Evolutionary conservation across 2,888 invertebrate species (phyloP).

Genomic region (Melanophora roralis): DNA sequence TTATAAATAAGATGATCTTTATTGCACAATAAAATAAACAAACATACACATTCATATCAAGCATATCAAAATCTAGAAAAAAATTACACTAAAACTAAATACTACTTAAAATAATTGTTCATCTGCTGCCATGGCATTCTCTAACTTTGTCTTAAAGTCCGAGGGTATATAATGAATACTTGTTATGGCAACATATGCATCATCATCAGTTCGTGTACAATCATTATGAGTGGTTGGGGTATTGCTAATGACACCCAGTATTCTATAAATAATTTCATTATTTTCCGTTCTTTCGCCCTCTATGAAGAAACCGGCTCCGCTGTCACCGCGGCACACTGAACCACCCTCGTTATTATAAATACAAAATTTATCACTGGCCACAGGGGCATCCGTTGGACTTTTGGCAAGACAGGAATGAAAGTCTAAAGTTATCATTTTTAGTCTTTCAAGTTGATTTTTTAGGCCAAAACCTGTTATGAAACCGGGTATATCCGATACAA

Average conservation of each 20-base stretch:
- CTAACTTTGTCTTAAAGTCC: constrained; percentile 4
- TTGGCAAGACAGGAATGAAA: neutral
- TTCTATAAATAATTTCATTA: constrained; percentile 43
- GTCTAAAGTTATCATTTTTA: constrained; percentile 14
- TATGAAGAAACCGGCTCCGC: constrained; percentile 68
- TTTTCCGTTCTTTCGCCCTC: constrained; percentile 4
- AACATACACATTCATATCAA: too few species aligned
- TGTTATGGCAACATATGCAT: constrained; percentile 33
- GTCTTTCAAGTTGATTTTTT: constrained; percentile 19
- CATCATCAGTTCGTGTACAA: constrained; percentile 24
- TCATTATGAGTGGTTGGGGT: constrained; percentile 4
- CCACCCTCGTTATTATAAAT: constrained; percentile 64
- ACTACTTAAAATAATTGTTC: constrained; percentile 14
- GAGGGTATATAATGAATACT: neutral
- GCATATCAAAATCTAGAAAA: neutral
- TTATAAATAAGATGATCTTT: neutral
- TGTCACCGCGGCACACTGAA: constrained; percentile 67
- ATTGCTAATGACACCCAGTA: constrained; percentile 69
- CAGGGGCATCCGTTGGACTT: constrained; percentile 29
- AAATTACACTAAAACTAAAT: neutral
- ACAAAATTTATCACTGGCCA: constrained; percentile 73
- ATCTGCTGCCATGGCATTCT: constrained; percentile 2
- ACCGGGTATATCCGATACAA: neutral
- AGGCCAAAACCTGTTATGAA: constrained; percentile 16
- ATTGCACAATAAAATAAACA: neutral